Conservation (phyloP, 2,888 invertebrate species). For the Nomada ruficornis region DNA sequence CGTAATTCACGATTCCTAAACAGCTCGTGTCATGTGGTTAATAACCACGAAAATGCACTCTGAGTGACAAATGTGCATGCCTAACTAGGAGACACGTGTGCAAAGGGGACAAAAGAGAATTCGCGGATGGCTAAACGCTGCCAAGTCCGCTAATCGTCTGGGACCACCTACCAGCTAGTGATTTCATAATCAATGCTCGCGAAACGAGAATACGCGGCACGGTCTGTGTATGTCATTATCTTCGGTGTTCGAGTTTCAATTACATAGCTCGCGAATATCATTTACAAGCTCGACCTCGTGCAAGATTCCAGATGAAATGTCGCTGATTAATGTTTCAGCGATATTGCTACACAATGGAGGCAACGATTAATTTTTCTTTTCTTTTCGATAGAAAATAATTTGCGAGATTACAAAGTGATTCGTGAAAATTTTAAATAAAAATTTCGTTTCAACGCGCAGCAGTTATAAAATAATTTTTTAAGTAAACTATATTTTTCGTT, state of each 20-base stretch:
- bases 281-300: conserved; percentile 39
- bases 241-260: conserved; percentile 69
- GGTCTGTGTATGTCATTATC: conserved; percentile 64
- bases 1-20: neutral
- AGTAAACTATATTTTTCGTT: neutral
- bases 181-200: conserved; percentile 78
- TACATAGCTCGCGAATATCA: conserved; percentile 53
- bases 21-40: neutral
- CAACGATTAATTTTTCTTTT: neutral
- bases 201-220: conserved; percentile 62
- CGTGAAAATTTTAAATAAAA: too few relatives aligned
- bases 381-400: neutral
- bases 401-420: neutral
- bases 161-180: conserved; percentile 78
- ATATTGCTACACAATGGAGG: neutral
- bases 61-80: neutral
- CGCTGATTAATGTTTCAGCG: conserved; percentile 47
- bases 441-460: too few relatives aligned
- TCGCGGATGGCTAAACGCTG: conserved; percentile 62
- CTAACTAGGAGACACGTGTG: conserved; percentile 21
- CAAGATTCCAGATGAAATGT: conserved; percentile 37
- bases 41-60: conserved; percentile 27
- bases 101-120: conserved; percentile 41
- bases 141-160: conserved; percentile 72
- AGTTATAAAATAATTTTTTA: too few relatives aligned